Conservation (phyloP, 53 echinoderm and acorn worm species). For the Henricia sp. region DNA sequence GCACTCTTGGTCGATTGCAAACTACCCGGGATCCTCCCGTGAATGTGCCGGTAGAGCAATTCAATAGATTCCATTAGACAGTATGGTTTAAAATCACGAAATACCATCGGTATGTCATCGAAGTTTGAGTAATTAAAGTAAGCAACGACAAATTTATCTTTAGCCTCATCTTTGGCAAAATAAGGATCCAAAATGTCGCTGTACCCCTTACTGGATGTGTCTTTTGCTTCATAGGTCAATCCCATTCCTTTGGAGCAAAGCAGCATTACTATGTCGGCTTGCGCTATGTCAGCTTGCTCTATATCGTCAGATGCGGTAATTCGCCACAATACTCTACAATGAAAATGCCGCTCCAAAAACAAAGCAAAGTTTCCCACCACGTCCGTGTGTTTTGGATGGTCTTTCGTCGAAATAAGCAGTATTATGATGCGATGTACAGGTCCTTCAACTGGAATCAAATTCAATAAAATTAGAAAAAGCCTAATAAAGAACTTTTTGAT, state of each 20-base stretch:
- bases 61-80: conserved; percentile 25
- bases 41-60: conserved; percentile 28
- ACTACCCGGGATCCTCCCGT: conserved; percentile 25
- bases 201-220: background rate
- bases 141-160: conserved; percentile 32
- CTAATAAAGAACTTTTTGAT: too few relatives aligned
- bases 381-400: conserved; percentile 31
- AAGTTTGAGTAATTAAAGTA: conserved; percentile 52
- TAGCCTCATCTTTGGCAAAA: conserved; percentile 4
- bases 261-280: conserved; percentile 46
- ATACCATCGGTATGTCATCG: conserved; percentile 24
- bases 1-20: background rate
- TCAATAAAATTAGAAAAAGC: too few relatives aligned
- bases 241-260: conserved; percentile 54
- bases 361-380: conserved; percentile 19
- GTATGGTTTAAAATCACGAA: conserved; percentile 31
- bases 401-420: conserved; percentile 40
- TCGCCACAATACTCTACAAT: conserved; percentile 27
- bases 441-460: too few relatives aligned
- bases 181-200: conserved; percentile 35
- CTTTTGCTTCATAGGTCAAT: conserved; percentile 7
- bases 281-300: conserved; percentile 46
- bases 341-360: conserved; percentile 35
- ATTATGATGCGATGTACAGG: too few relatives aligned
- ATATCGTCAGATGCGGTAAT: conserved; percentile 48